Percentiles rank a stretch among this genome's conserved stretches.
These are phyloP conservation scores for Galbula dea DNA, from an alignment of 2,113 vertebrate genomes.

Conservation along the genomic window DNA sequence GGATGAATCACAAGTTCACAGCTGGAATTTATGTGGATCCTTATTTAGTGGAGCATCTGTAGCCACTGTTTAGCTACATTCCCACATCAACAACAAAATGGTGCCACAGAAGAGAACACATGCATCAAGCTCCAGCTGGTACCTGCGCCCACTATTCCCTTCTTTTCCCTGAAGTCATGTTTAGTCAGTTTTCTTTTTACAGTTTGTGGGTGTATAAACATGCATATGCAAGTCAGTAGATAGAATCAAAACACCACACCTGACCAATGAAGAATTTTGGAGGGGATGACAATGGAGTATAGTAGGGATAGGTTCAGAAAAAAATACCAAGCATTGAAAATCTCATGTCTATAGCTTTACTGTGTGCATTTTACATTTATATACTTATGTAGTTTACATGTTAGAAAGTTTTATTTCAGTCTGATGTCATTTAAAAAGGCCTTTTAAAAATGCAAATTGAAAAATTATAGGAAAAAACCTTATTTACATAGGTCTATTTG, in stretches of 20 bases:
- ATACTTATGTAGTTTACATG: background rate
- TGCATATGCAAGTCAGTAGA: slow-evolving; percentile 15
- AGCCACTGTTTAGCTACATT: slow-evolving; percentile 65
- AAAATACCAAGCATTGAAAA: background rate
- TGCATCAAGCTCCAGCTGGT: slow-evolving; percentile 60
- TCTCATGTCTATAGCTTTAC: background rate
- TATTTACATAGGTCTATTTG: background rate
- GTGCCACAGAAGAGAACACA: slow-evolving; percentile 63
- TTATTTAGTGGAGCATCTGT: slow-evolving; percentile 64
- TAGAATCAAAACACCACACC: slow-evolving; percentile 6
- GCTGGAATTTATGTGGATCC: slow-evolving; percentile 65
- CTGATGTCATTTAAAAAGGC: background rate
- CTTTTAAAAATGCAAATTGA: background rate
- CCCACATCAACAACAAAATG: slow-evolving; percentile 66
- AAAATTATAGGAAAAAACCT: background rate
- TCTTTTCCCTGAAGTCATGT: slow-evolving; percentile 46
- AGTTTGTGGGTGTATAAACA: slow-evolving; percentile 45
- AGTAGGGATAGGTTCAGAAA: background rate
- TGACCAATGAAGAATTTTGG: slow-evolving; percentile 19
- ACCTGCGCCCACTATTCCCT: slow-evolving; percentile 30
- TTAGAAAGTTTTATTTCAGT: background rate
- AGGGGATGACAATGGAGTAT: background rate
- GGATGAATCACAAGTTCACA: slow-evolving; percentile 65
- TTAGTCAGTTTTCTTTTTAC: slow-evolving; percentile 47
- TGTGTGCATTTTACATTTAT: background rate